These are phyloP conservation scores for Distichodus sexfasciatus DNA, from an alignment of 2,797 vertebrate species.

Conservation along the genomic window DNA sequence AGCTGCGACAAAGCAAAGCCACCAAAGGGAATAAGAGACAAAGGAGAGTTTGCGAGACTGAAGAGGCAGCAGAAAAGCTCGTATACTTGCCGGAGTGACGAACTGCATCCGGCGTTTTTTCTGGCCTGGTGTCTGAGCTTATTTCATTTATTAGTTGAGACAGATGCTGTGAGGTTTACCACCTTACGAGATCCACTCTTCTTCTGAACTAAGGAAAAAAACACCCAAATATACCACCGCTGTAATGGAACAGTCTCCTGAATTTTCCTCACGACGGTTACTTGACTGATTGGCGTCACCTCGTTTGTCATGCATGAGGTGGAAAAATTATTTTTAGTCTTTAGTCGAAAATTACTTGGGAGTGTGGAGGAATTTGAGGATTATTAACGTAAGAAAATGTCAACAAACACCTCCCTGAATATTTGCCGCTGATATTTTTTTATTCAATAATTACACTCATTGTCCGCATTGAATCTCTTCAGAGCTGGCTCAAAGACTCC, in stretches of 20 bases:
- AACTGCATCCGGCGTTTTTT: slow-evolving; percentile 25
- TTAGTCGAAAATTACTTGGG: neutral
- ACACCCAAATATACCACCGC: neutral
- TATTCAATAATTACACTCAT: neutral
- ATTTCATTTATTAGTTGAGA: slow-evolving; percentile 18
- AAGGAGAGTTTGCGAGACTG: slow-evolving; percentile 27
- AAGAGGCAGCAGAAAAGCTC: slow-evolving; percentile 26
- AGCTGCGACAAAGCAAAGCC: slow-evolving; percentile 37
- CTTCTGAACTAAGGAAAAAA: neutral
- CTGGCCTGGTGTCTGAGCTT: slow-evolving; percentile 28
- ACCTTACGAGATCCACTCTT: neutral
- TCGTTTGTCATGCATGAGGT: neutral
- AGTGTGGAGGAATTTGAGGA: neutral
- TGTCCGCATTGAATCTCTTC: neutral
- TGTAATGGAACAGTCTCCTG: neutral
- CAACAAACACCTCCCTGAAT: neutral
- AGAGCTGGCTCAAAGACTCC: neutral
- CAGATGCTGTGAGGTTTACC: slow-evolving; percentile 15
- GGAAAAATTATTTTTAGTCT: neutral
- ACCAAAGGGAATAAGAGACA: slow-evolving; percentile 47
- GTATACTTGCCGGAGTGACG: slow-evolving; percentile 27
- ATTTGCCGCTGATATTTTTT: neutral
- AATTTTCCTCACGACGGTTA: neutral
- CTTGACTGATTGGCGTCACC: neutral
- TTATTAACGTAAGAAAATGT: neutral